Base-by-base conservation (phyloP, 2,113 vertebrate species). In the Centropristis striata region DNA sequence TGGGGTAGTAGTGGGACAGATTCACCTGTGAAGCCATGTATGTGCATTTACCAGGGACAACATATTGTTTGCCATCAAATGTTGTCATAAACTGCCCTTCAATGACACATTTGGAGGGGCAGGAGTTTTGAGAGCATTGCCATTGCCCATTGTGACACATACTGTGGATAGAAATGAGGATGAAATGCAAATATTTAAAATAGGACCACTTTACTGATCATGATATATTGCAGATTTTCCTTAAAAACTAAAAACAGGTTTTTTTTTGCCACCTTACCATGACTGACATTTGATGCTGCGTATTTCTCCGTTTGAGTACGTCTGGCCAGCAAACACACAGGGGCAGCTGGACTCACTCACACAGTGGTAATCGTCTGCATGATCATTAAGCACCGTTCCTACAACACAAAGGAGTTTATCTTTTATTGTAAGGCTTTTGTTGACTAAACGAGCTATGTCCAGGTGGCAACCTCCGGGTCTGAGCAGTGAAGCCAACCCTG, bases 61-160 rank as follows among this genome's bases (percentile, higher is more conserved):
- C 57, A 71, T 89, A 95, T 5, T 77, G 85, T 78, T 93, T 95
- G 9, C 94, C 94, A 83, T 95, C 94, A 64, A 91, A 93, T 13
- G 94, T 93, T 25, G 85, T 92, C n/a, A 95, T 89, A 80, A 82
- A 94, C 9, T 82, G 86, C 12, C 93, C 91, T 82, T 95, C 92
- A 20, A 95, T 88, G 36, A 71, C 15, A 81, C 95, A 95, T 36
- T 25, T 50, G 7, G 64, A 0, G 0, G 66, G 83, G 68, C 93
- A 93, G 16, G 1, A 0, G 59, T 90, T 90, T 20, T 82, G 14
- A 2, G 86, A 85, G 78, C 95, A 95, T 1, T 0, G 20, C 95
- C 95, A 95, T 63, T 60, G 77, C 15, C 93, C 93, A 37, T 27
- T 37, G 3, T 71, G 0, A 54, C 95, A 95, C 7, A 39, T 4